Evolutionary conservation across 1,140 invertebrate species (phyloP).

Genomic region (Drosophila pruinosa): DNA sequence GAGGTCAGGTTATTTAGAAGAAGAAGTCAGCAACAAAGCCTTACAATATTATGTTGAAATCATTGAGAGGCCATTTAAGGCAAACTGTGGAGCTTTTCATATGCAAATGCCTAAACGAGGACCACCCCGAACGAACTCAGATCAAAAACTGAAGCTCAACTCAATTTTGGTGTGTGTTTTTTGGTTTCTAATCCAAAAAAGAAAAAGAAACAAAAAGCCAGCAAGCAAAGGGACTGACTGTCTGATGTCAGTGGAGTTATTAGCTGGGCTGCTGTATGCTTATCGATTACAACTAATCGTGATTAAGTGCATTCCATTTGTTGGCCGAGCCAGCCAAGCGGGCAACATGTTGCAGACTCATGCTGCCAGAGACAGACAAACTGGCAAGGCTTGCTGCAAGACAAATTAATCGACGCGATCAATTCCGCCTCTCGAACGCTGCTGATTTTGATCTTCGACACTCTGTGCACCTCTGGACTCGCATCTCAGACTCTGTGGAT

Average conservation of each 20-base stretch:
- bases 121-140: constrained; percentile 56
- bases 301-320: constrained; percentile 82
- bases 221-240: constrained; percentile 15
- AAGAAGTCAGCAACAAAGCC: constrained; percentile 40
- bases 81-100: constrained; percentile 64
- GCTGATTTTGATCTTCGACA: constrained; percentile 82
- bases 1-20: neutral
- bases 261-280: constrained; percentile 33
- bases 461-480: constrained; percentile 47
- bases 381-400: constrained; percentile 44
- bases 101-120: constrained; percentile 58
- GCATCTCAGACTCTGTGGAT: neutral
- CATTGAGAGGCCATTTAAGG: constrained; percentile 73
- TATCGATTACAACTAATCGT: constrained; percentile 82
- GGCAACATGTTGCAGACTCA: constrained; percentile 80
- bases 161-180: neutral
- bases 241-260: constrained; percentile 21
- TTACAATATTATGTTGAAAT: constrained; percentile 78
- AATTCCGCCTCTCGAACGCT: constrained; percentile 63
- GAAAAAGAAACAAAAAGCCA: neutral
- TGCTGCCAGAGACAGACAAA: constrained; percentile 45
- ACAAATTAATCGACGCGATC: constrained; percentile 82
- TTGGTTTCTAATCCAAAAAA: constrained; percentile 6
- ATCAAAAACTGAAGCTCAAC: constrained; percentile 3
- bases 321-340: neutral